phyloP scores from a whole-genome alignment of 2,888 invertebrate species.

The Danaus chrysippus region DNA sequence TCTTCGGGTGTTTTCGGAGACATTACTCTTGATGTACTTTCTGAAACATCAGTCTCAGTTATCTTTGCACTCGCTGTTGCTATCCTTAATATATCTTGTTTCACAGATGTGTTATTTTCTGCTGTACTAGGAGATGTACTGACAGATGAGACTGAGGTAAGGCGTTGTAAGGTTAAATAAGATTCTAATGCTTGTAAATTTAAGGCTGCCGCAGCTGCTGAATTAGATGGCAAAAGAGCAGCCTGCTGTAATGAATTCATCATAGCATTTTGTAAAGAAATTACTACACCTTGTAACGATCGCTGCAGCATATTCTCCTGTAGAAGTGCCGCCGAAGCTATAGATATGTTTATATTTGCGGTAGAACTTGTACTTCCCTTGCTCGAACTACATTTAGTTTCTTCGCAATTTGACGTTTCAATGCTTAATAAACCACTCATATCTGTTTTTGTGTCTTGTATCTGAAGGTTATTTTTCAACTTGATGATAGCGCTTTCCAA shows the following conservation, averaged over 20 bases:
- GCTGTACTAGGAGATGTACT: constrained; percentile 54
- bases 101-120: constrained; percentile 67
- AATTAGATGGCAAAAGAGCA: constrained; percentile 88
- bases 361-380: constrained; percentile 63
- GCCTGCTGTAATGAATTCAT: constrained; percentile 91
- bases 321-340: constrained; percentile 79
- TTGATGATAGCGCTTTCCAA: constrained; percentile 77
- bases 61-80: constrained; percentile 78
- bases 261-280: constrained; percentile 91
- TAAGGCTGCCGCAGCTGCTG: constrained; percentile 90
- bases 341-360: constrained; percentile 69
- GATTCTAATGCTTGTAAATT: constrained; percentile 92
- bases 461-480: constrained; percentile 74
- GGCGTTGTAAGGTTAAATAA: constrained; percentile 89
- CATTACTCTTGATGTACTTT: constrained; percentile 58
- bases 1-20: constrained; percentile 74
- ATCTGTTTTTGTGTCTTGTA: constrained; percentile 70
- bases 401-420: constrained; percentile 60
- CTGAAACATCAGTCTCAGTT: constrained; percentile 64
- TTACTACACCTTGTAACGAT: constrained; percentile 88
- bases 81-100: constrained; percentile 84
- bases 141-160: constrained; percentile 84
- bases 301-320: constrained; percentile 84
- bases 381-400: constrained; percentile 64
- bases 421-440: constrained; percentile 61